Evolutionary conservation across 1,140 invertebrate genomes (phyloP).

Genomic region (Eciton burchellii): DNA sequence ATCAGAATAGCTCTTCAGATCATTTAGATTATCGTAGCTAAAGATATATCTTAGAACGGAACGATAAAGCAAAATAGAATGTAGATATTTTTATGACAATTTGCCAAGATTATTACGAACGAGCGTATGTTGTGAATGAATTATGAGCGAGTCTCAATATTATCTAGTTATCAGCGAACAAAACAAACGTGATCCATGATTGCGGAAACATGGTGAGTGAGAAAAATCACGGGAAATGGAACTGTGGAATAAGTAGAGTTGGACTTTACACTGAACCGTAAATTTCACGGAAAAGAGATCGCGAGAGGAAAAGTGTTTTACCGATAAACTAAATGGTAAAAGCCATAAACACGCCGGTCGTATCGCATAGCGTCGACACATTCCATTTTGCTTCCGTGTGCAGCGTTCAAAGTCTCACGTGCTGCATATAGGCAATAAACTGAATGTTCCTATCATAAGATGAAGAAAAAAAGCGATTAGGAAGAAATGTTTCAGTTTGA

Average conservation of each 20-base stretch:
- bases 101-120: constrained; percentile 23
- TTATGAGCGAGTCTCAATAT: background rate
- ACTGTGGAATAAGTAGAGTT: constrained; percentile 50
- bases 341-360: constrained; percentile 66
- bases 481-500: background rate
- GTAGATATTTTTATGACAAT: constrained; percentile 27
- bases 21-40: constrained; percentile 26
- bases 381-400: background rate
- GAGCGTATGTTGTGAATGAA: constrained; percentile 6
- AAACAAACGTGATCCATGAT: background rate
- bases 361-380: constrained; percentile 19
- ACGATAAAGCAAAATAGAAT: background rate
- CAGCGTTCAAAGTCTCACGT: background rate
- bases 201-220: background rate
- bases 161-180: background rate
- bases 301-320: constrained; percentile 30
- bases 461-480: no score
- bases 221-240: background rate
- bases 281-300: constrained; percentile 55
- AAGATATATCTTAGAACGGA: constrained; percentile 29
- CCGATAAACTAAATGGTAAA: constrained; percentile 76
- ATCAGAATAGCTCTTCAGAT: constrained; percentile 33
- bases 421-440: constrained; percentile 58
- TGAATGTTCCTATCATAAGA: constrained; percentile 25
- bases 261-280: constrained; percentile 67